These are phyloP conservation scores for Drosophila sproati DNA, from an alignment of 1,140 invertebrate species.

Conservation along the genomic window DNA sequence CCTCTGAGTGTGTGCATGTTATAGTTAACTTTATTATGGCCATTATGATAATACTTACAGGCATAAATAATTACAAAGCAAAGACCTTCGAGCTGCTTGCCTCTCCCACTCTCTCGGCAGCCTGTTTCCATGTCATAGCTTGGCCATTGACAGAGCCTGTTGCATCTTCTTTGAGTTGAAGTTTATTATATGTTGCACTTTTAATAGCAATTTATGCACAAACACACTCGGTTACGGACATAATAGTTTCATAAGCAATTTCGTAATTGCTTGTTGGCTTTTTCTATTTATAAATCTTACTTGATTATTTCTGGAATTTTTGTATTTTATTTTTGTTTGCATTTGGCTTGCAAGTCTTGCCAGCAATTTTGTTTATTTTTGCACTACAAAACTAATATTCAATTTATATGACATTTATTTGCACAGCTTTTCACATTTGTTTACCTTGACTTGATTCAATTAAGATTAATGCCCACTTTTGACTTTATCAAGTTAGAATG, in stretches of 20 bases:
- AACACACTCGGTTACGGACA: conserved; percentile 7
- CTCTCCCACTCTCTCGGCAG: conserved; percentile 23
- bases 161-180: neutral
- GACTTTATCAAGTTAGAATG: neutral
- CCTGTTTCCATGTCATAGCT: conserved; percentile 57
- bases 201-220: conserved; percentile 10
- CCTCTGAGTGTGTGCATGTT: no score
- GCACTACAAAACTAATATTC: conserved; percentile 9
- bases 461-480: neutral
- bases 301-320: neutral
- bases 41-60: conserved; percentile 25
- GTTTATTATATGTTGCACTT: conserved; percentile 1
- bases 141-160: conserved; percentile 30
- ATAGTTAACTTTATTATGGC: conserved; percentile 21
- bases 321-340: conserved; percentile 2
- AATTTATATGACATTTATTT: conserved; percentile 13
- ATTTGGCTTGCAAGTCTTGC: neutral
- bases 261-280: conserved; percentile 23
- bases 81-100: no score
- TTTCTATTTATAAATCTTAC: neutral
- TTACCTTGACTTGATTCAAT: conserved; percentile 16
- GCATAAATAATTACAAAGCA: conserved; percentile 22
- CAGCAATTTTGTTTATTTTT: conserved; percentile 14
- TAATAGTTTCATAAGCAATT: conserved; percentile 17
- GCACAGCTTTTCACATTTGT: neutral